A percentile compares a stretch with the other conserved stretches of the same genome.
Evolutionary conservation across 2,888 invertebrate species (phyloP).

Genomic region (Auanema sp.): DNA sequence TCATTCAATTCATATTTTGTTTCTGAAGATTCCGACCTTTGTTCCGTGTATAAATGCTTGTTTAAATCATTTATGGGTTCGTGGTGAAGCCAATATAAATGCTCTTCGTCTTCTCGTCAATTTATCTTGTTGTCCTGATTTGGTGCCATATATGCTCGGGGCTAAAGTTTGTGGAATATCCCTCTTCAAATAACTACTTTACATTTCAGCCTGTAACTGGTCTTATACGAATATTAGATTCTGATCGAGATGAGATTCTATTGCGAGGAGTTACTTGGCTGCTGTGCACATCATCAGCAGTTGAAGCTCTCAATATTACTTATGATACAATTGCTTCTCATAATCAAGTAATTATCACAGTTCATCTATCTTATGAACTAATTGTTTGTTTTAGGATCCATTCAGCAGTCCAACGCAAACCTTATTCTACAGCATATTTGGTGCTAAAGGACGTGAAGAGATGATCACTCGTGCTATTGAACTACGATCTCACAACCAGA

Average conservation of each 20-base stretch:
- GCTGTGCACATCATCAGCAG: slow-evolving; percentile 55
- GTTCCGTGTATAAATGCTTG: slow-evolving; percentile 50
- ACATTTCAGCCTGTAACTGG: slow-evolving; percentile 50
- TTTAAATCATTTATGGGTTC: slow-evolving; percentile 47
- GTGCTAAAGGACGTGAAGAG: slow-evolving; percentile 41
- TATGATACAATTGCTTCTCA: slow-evolving; percentile 50
- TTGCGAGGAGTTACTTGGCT: slow-evolving; percentile 57
- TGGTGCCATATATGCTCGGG: slow-evolving; percentile 71
- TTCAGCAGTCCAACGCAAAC: slow-evolving; percentile 57
- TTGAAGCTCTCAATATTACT: slow-evolving; percentile 52
- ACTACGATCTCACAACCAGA: slow-evolving; percentile 32
- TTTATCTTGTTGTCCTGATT: slow-evolving; percentile 70
- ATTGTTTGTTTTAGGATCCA: slow-evolving; percentile 43
- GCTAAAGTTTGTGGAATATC: slow-evolving; percentile 67
- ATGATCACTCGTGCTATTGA: slow-evolving; percentile 30
- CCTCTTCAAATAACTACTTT: neutral
- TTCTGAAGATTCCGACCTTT: slow-evolving; percentile 37
- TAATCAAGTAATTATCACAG: slow-evolving; percentile 25
- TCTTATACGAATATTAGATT: slow-evolving; percentile 51
- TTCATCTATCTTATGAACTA: slow-evolving; percentile 1
- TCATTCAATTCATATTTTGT: no score
- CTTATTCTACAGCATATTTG: slow-evolving; percentile 50
- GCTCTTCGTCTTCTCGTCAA: slow-evolving; percentile 71
- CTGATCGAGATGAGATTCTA: slow-evolving; percentile 55
- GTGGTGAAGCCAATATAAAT: slow-evolving; percentile 56